phyloP scores from a whole-genome alignment of 2,113 vertebrate species.

The Polyodon spathula region DNA sequence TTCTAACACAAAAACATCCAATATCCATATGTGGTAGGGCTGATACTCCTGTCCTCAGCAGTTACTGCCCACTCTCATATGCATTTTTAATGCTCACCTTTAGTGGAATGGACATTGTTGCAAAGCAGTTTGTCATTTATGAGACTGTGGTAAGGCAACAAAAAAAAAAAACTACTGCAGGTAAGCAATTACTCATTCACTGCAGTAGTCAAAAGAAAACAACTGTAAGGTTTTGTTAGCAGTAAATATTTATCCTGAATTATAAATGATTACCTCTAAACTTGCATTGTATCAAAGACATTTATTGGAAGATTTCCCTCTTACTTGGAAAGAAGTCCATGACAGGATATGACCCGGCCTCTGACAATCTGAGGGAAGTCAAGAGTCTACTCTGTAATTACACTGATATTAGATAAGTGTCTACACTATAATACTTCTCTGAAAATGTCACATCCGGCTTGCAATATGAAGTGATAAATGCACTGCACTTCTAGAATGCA shows the following conservation, averaged over 20 bases:
- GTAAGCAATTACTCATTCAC: no score
- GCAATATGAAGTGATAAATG: conserved; percentile 5
- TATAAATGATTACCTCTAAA: conserved; percentile 21
- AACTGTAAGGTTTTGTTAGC: not conserved
- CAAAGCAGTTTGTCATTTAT: no score
- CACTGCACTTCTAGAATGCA: not conserved
- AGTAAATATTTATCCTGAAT: conserved; percentile 6
- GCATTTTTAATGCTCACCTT: no score
- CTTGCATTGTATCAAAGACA: conserved; percentile 12
- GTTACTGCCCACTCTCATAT: no score
- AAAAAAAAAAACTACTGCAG: no score
- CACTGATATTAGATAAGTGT: conserved; percentile 20
- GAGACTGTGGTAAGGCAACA: no score
- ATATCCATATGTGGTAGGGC: not conserved
- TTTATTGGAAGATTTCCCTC: not conserved
- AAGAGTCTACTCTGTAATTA: conserved; percentile 25
- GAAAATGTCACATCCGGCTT: conserved; percentile 21
- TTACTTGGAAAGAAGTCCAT: conserved; percentile 11
- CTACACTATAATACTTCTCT: conserved; percentile 21
- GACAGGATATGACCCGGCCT: conserved; percentile 10
- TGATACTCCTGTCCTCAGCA: not conserved
- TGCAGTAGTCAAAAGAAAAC: not conserved
- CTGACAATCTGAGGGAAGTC: conserved; percentile 24
- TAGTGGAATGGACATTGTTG: no score
- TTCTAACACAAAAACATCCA: no score